Evolutionary conservation across 1,140 invertebrate genomes (phyloP), one percentile per base, ranked within the genome.

Genomic region (Zaprionus inermis): DNA sequence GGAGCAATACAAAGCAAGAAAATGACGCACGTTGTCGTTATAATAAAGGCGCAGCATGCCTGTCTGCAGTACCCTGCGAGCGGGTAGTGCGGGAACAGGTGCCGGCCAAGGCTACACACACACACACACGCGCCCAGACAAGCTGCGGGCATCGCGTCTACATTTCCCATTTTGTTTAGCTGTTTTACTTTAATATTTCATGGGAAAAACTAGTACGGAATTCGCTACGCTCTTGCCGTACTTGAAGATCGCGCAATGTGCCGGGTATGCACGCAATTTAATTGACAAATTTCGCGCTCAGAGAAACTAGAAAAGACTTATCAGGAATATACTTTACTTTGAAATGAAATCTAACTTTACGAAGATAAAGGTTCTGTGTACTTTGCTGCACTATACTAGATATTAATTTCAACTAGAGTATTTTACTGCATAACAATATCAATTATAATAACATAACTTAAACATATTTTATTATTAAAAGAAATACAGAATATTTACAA

Each of bases 11-110:
- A 85, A 85, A 84, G 81, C 57, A 64, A 63, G 69, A 78, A 86
- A 86, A 86, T 82, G 72, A 85, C 83, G 76, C 79, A 76, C 69
- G 72, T 72, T 85, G 79, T 79, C 68, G 66, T 88, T 79, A 86
- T 82, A 88, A 82, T 88, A 83, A 77, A 88, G 68, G 79, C 79
- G 77, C 59, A 72, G 59, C 72, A 68, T 67, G 59, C 51, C 22
- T 34, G 49, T 46, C 38, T 41, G n/a, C n/a, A n/a, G n/a, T n/a
- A n/a, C n/a, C n/a, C n/a, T n/a, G n/a, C n/a, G n/a, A 24, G 56
- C 30, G 51, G 22, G 22, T 14, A n/a, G 36, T 38, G 12, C 12
- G 46, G 49, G 58, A 57, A 75, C 68, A 61, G 67, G 46, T 54
- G 58, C 52, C 16, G 64, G 64, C 84, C 81, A 83, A 80, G 77